Evolutionary conservation across 2,888 invertebrate genomes (phyloP).

Genomic region (Hydropsyche betteni): DNA sequence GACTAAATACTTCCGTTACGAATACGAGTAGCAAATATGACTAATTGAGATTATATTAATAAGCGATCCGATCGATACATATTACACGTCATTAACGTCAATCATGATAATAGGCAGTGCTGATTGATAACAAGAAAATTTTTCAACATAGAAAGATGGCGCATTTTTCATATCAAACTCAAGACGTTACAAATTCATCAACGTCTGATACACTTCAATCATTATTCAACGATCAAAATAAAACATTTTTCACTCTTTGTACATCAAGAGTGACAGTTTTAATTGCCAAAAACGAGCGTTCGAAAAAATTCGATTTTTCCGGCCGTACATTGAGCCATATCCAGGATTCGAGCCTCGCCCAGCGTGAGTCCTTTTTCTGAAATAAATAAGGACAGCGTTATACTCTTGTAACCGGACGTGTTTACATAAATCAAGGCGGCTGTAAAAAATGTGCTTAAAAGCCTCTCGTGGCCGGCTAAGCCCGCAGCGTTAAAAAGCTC

Average conservation of each 20-base stretch:
- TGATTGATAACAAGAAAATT: constrained; percentile 27
- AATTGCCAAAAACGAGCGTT: too few relatives aligned
- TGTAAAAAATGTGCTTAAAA: constrained; percentile 45
- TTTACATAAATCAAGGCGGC: constrained; percentile 46
- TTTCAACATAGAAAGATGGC: background rate
- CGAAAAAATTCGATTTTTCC: background rate
- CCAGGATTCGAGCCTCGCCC: constrained; percentile 33
- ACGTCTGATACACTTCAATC: too few relatives aligned
- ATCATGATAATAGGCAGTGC: constrained; percentile 15
- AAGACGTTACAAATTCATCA: too few relatives aligned
- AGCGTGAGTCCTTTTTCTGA: constrained; percentile 46
- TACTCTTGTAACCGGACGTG: constrained; percentile 42
- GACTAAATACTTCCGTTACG: background rate
- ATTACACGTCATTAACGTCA: constrained; percentile 9
- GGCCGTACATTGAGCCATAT: constrained; percentile 1
- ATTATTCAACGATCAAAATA: too few relatives aligned
- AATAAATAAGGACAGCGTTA: constrained; percentile 47
- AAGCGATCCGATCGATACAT: constrained; percentile 7
- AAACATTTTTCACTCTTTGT: too few relatives aligned
- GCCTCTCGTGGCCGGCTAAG: constrained; percentile 21
- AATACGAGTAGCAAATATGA: constrained; percentile 9
- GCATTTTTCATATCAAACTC: background rate
- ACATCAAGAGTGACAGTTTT: too few relatives aligned
- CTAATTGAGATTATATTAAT: constrained; percentile 26
- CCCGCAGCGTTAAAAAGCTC: constrained; percentile 29